Conservation (phyloP, 2,113 vertebrate species). For the Nanger granti region DNA sequence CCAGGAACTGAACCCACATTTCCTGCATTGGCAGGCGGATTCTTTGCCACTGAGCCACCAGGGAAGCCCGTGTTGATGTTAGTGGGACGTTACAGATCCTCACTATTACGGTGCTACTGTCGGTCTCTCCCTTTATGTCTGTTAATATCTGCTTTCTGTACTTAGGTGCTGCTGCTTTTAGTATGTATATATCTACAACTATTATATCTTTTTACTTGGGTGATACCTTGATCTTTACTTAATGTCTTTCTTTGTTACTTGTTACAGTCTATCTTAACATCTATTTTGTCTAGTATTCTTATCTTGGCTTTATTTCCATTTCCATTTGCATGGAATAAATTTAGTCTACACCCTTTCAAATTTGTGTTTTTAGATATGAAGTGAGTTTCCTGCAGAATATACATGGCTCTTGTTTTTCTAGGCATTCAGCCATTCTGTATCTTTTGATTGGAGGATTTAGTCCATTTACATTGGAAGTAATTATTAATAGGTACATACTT, state of each 20-base stretch:
- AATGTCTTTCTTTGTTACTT: background rate
- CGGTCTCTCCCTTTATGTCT: background rate
- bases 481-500: background rate
- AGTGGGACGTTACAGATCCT: background rate
- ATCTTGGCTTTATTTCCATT: background rate
- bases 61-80: background rate
- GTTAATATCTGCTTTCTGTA: background rate
- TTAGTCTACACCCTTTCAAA: background rate
- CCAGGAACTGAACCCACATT: background rate
- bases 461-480: background rate
- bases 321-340: background rate
- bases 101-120: background rate
- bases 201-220: background rate
- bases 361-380: background rate
- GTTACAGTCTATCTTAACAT: background rate
- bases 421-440: background rate
- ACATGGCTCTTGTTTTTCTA: background rate
- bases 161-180: background rate
- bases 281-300: background rate
- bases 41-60: background rate
- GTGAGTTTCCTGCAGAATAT: background rate
- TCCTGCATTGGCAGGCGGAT: background rate
- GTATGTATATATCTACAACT: background rate
- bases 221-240: background rate
- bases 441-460: background rate